Conservation (phyloP, 2,797 vertebrate species). For the Falco naumanni region DNA sequence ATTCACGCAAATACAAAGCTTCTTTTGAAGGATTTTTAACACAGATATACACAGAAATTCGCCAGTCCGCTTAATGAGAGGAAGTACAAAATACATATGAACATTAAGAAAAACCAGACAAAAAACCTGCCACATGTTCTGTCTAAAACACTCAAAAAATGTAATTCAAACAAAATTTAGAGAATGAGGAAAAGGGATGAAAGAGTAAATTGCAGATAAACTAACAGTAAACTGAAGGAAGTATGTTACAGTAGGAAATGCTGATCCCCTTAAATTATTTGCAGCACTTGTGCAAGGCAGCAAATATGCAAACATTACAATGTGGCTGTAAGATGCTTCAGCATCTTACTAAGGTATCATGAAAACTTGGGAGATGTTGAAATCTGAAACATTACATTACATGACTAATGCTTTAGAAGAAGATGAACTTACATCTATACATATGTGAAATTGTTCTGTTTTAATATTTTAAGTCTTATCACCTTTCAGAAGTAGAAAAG, state of each 20-base stretch:
- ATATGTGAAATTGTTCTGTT: not conserved
- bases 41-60: not conserved
- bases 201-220: not conserved
- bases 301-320: not conserved
- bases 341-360: not conserved
- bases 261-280: not conserved
- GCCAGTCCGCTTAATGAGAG: not conserved
- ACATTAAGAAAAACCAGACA: not conserved
- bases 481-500: not conserved
- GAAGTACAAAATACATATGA: rapidly evolving
- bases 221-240: not conserved
- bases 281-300: not conserved
- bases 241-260: not conserved
- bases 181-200: not conserved
- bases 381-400: not conserved
- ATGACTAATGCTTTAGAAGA: not conserved
- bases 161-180: not conserved
- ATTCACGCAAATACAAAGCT: not conserved
- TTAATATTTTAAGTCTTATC: not conserved
- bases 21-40: not conserved
- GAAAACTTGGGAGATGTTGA: not conserved
- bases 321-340: not conserved
- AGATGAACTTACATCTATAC: not conserved
- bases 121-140: not conserved
- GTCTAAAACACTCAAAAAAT: not conserved